Evolutionary conservation across 2,797 vertebrate species (phyloP).

Genomic region (Poeciliopsis presidionis): DNA sequence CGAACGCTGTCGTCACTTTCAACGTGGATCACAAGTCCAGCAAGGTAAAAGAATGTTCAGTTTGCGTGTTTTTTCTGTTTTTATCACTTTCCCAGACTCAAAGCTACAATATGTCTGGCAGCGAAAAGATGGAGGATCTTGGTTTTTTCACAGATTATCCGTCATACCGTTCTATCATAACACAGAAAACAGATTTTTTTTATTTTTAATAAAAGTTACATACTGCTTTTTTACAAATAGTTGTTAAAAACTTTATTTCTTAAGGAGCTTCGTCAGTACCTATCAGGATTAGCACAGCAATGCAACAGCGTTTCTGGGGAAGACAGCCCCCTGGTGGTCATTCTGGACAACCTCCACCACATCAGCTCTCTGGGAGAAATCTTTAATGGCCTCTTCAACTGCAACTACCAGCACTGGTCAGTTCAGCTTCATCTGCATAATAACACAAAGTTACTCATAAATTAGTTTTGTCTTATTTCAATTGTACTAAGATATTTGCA

Average conservation of each 20-base stretch:
- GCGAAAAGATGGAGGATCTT: too few relatives aligned
- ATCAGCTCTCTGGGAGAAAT: conserved; percentile 96
- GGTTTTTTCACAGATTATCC: too few relatives aligned
- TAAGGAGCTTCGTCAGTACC: conserved; percentile 94
- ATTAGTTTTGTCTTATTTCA: too few relatives aligned
- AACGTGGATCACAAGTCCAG: conserved; percentile 98
- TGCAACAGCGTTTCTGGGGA: conserved; percentile 84
- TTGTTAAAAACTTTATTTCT: not conserved
- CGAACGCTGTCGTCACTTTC: conserved; percentile 89
- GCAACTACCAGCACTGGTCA: conserved; percentile 93
- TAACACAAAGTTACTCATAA: too few relatives aligned
- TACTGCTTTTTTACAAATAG: not conserved
- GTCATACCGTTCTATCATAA: too few relatives aligned
- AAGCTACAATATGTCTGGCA: not conserved
- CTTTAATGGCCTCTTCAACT: conserved; percentile 95
- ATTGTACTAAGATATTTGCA: too few relatives aligned
- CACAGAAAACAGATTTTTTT: too few relatives aligned
- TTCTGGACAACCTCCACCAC: conserved; percentile 96
- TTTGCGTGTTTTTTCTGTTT: not conserved
- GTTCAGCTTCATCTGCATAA: conserved; percentile 6
- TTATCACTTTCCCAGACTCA: not conserved
- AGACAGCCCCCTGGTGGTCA: conserved; percentile 93
- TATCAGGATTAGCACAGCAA: conserved; percentile 93
- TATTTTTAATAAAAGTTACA: too few relatives aligned
- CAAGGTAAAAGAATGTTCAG: conserved; percentile 82